Percentiles rank a stretch among this genome's conserved stretches.
phyloP scores from a whole-genome alignment of 2,888 invertebrate genomes.

The Cheilosia variabilis region DNA sequence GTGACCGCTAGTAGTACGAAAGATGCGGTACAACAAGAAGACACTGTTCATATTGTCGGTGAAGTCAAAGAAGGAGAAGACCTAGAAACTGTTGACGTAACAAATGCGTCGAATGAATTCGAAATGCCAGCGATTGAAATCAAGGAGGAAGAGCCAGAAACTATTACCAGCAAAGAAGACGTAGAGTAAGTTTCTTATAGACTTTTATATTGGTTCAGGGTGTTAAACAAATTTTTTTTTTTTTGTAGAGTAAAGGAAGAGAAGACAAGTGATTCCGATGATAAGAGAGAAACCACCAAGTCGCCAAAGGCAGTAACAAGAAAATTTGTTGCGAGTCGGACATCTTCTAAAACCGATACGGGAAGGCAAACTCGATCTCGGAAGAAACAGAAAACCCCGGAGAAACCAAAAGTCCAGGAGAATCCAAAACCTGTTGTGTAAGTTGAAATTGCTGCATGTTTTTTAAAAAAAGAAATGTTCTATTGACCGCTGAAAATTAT shows the following conservation, averaged over 20 bases:
- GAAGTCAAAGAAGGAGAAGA: not conserved
- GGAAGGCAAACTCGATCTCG: not conserved
- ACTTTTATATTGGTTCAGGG: not conserved
- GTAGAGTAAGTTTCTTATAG: conserved; percentile 21
- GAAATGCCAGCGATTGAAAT: conserved; percentile 43
- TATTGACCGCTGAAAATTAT: too few species aligned
- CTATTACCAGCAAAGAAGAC: conserved; percentile 5
- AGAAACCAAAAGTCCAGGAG: not conserved
- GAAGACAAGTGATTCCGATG: conserved; percentile 4
- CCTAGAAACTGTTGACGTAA: not conserved
- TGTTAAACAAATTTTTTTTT: not conserved
- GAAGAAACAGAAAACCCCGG: conserved; percentile 18
- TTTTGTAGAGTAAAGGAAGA: conserved; percentile 15
- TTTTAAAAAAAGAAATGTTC: too few species aligned
- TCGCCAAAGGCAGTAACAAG: conserved; percentile 3
- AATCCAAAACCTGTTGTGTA: conserved; percentile 17
- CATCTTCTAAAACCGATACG: not conserved
- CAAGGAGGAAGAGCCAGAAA: conserved; percentile 21
- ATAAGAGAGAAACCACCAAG: not conserved
- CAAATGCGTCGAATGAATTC: not conserved
- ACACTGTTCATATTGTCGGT: too few species aligned
- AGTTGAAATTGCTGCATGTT: not conserved
- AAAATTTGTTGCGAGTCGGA: conserved; percentile 42
- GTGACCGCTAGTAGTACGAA: not conserved
- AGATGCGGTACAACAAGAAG: not conserved